phyloP scores from a whole-genome alignment of 2,113 vertebrate species.

The Euleptes europaea region DNA sequence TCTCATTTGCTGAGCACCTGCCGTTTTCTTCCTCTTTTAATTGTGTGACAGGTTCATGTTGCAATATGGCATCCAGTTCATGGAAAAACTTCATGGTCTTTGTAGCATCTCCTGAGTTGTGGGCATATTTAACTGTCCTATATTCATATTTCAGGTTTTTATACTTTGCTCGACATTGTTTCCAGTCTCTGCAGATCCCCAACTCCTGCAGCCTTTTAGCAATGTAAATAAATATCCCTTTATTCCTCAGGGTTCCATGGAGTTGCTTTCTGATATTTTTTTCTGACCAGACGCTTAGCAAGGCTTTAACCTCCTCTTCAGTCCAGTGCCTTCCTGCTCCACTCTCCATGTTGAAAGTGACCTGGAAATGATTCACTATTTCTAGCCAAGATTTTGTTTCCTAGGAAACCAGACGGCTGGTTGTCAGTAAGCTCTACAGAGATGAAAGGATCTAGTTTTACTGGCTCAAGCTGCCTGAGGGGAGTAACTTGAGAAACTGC shows the following conservation, averaged over 20 bases:
- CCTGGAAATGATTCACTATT: slow-evolving; percentile 91
- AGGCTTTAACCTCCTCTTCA: slow-evolving; percentile 85
- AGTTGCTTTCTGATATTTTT: slow-evolving; percentile 79
- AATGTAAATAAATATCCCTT: slow-evolving; percentile 88
- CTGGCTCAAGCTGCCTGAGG: slow-evolving; percentile 92
- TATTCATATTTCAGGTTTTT: slow-evolving; percentile 88
- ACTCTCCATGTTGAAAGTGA: slow-evolving; percentile 91
- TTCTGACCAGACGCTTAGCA: slow-evolving; percentile 88
- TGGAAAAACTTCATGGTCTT: slow-evolving; percentile 81
- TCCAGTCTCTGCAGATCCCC: slow-evolving; percentile 86
- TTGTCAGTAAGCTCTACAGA: slow-evolving; percentile 84
- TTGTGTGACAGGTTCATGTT: slow-evolving; percentile 63
- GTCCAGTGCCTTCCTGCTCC: slow-evolving; percentile 81
- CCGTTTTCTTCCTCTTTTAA: slow-evolving; percentile 70
- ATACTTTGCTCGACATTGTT: slow-evolving; percentile 88
- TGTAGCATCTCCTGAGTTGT: slow-evolving; percentile 69
- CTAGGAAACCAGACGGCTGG: slow-evolving; percentile 93
- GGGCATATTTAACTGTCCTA: slow-evolving; percentile 78
- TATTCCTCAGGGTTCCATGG: slow-evolving; percentile 82
- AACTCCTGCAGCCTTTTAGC: slow-evolving; percentile 87
- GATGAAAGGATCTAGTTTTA: slow-evolving; percentile 86
- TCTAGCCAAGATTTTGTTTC: slow-evolving; percentile 90
- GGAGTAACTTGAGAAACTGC: slow-evolving; percentile 91
- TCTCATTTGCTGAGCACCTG: slow-evolving; percentile 63
- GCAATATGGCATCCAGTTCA: slow-evolving; percentile 76